Percentiles rank a stretch among this genome's conserved stretches.
These are phyloP conservation scores for Lagorchestes hirsutus DNA, from an alignment of 2,797 vertebrate species.

Conservation along the genomic window DNA sequence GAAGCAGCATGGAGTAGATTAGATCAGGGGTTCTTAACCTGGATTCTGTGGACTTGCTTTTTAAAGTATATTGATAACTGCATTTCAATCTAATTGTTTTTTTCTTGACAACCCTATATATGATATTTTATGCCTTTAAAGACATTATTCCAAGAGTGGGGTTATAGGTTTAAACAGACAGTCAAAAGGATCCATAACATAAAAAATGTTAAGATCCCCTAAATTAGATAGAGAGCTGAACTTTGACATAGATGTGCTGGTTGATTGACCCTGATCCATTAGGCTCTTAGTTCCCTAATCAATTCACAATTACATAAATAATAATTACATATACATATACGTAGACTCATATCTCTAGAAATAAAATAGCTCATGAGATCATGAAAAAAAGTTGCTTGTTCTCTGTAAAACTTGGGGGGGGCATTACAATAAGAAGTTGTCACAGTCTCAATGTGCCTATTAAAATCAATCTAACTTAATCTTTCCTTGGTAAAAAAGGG, in stretches of 20 bases:
- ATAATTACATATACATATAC: not conserved
- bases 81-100: not conserved
- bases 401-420: not conserved
- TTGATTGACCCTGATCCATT: not conserved
- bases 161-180: not conserved
- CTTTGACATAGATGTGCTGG: not conserved
- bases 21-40: not conserved
- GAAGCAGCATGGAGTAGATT: not conserved
- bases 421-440: not conserved
- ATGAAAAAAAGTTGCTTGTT: not conserved
- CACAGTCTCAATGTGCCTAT: not conserved
- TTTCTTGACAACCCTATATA: not conserved
- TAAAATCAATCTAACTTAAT: constrained; percentile 53
- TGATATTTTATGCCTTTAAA: not conserved
- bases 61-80: not conserved
- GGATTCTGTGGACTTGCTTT: not conserved
- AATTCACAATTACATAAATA: not conserved
- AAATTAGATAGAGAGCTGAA: not conserved
- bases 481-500: constrained; percentile 62
- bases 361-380: not conserved
- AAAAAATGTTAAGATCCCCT: not conserved
- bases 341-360: not conserved
- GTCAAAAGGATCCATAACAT: not conserved
- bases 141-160: not conserved
- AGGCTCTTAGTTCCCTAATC: not conserved